These are phyloP conservation scores for Hylaeus volcanicus DNA, from an alignment of 1,140 invertebrate genomes.

Conservation along the genomic window DNA sequence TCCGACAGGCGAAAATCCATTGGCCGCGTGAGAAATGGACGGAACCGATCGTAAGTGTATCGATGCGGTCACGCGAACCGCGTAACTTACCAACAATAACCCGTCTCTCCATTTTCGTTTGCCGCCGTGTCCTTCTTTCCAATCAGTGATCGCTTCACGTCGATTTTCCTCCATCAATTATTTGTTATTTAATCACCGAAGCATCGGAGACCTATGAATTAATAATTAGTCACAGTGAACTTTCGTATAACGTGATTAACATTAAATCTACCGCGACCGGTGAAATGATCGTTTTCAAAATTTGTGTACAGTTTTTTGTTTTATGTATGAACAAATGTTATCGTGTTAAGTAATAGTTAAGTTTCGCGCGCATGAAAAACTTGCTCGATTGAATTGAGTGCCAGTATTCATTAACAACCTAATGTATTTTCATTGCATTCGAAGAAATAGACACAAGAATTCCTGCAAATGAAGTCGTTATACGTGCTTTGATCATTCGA, in stretches of 20 bases:
- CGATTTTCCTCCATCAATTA: background rate
- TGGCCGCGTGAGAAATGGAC: slow-evolving; percentile 62
- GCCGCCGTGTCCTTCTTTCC: slow-evolving; percentile 8
- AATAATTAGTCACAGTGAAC: background rate
- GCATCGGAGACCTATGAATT: background rate
- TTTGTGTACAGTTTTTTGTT: too few species aligned
- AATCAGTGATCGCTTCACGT: slow-evolving; percentile 50
- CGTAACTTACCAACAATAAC: slow-evolving; percentile 53
- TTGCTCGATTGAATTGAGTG: too few species aligned
- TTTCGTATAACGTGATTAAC: too few species aligned
- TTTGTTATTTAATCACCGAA: slow-evolving; percentile 28
- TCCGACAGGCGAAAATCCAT: slow-evolving; percentile 68
- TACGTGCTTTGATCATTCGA: background rate
- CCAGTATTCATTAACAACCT: too few species aligned
- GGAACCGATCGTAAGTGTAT: slow-evolving; percentile 47
- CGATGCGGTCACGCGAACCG: slow-evolving; percentile 54
- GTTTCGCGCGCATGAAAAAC: too few species aligned
- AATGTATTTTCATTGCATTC: slow-evolving; percentile 17
- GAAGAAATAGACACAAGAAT: slow-evolving; percentile 17
- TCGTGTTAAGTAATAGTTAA: too few species aligned
- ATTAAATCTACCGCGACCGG: too few species aligned
- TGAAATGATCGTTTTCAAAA: too few species aligned
- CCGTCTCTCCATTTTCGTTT: slow-evolving; percentile 30
- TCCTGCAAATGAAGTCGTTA: slow-evolving; percentile 26
- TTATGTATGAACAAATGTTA: too few species aligned